Conservation (phyloP, 2,113 vertebrate genomes). For the Phyllostomus hastatus region DNA sequence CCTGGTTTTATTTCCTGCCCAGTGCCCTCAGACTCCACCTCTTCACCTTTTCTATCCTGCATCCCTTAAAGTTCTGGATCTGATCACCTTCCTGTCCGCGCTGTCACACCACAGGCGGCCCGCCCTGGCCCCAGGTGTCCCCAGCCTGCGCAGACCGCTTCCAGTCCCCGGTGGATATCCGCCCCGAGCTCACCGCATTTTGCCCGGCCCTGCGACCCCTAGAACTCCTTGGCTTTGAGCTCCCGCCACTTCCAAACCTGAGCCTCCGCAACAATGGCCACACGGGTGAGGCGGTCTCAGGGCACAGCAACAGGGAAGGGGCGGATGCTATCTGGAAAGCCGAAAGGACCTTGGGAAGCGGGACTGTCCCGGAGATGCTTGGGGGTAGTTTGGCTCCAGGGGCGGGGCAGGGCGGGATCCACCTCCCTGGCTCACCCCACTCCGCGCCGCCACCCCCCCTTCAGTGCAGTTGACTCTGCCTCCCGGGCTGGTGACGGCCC, state of each 20-base stretch:
- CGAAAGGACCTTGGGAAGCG: accelerated
- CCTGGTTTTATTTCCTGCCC: not conserved
- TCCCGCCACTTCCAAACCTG: conserved; percentile 52
- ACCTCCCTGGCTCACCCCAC: not conserved
- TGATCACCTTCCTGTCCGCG: not conserved
- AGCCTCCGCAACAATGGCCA: conserved; percentile 82
- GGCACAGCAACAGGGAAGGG: not conserved
- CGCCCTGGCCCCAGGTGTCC: conserved; percentile 58
- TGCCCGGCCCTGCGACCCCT: conserved; percentile 64
- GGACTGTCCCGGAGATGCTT: accelerated
- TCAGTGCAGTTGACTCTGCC: conserved; percentile 81
- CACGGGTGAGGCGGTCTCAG: conserved; percentile 57
- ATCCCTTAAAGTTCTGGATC: not conserved
- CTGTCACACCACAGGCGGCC: conserved; percentile 31
- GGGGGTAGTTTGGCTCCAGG: not conserved
- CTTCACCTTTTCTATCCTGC: not conserved
- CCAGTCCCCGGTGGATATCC: conserved; percentile 84
- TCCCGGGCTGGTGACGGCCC: conserved; percentile 66
- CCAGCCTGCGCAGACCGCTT: conserved; percentile 31
- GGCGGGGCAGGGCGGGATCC: not conserved
- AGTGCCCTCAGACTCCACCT: not conserved
- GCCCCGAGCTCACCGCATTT: conserved; percentile 37
- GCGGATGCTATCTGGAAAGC: not conserved
- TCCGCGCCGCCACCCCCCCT: not conserved
- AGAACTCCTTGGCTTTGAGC: conserved; percentile 76